Evolutionary conservation across 37 sponge, comb jelly and placozoan species (phyloP).

Genomic region (Corticium candelabrum): DNA sequence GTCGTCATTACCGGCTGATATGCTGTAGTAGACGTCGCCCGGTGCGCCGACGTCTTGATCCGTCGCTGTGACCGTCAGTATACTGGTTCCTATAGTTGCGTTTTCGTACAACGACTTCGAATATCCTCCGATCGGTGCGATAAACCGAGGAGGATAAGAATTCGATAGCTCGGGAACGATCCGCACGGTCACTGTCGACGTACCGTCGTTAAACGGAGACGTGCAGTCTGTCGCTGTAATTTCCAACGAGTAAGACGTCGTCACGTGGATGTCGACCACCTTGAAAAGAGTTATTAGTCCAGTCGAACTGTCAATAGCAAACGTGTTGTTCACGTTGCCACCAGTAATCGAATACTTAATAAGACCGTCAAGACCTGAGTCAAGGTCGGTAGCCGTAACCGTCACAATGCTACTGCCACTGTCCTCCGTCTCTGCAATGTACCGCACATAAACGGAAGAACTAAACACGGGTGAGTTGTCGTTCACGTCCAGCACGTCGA

Average conservation of each 20-base stretch:
- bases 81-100: neutral
- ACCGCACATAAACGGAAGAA: neutral
- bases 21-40: neutral
- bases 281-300: neutral
- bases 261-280: neutral
- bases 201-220: neutral
- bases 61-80: neutral
- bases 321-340: neutral
- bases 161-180: neutral
- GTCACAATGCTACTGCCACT: neutral
- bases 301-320: neutral
- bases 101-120: neutral
- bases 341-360: neutral
- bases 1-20: neutral
- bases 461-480: conserved; percentile 5
- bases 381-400: neutral
- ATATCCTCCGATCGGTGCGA: neutral
- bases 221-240: neutral
- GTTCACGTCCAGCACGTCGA: conserved; percentile 3
- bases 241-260: neutral
- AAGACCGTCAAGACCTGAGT: neutral
- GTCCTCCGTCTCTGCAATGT: neutral
- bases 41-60: neutral
- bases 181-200: neutral
- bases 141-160: neutral